phyloP scores from a whole-genome alignment of 2,797 vertebrate genomes.

The Paramormyrops hopkinsi region DNA sequence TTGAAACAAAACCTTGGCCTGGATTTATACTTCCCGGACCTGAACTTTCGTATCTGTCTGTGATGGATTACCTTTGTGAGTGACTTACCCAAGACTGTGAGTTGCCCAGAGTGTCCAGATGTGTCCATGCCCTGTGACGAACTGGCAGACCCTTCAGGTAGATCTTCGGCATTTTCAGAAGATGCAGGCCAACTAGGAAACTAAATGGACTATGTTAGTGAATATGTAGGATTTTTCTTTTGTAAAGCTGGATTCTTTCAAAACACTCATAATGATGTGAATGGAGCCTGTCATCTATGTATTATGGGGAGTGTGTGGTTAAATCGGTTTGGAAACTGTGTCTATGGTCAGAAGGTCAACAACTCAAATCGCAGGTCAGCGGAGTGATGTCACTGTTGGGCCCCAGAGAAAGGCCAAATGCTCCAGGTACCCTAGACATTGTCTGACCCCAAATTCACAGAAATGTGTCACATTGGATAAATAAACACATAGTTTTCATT shows the following conservation, averaged over 20 bases:
- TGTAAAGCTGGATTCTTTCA: not conserved
- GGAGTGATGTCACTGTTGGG: not conserved
- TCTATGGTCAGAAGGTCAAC: not conserved
- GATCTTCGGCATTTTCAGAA: not conserved
- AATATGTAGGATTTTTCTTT: not conserved
- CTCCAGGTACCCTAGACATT: not conserved
- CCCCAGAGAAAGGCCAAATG: not conserved
- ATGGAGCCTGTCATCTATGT: not conserved
- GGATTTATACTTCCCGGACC: not conserved
- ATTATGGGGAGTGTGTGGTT: not conserved
- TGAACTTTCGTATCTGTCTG: not conserved
- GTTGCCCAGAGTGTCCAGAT: not conserved
- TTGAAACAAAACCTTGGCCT: not conserved
- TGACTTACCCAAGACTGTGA: not conserved
- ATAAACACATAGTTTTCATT: not conserved
- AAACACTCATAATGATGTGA: not conserved
- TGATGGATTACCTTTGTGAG: not conserved
- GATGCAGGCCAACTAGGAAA: not conserved
- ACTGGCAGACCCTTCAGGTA: not conserved
- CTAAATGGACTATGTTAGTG: not conserved
- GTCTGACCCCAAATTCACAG: not conserved
- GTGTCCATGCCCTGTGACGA: not conserved
- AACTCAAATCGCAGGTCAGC: not conserved
- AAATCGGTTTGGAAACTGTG: not conserved
- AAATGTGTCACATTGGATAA: not conserved